Evolutionary conservation across 2,888 invertebrate species (phyloP).

Genomic region (Elmis aenea): DNA sequence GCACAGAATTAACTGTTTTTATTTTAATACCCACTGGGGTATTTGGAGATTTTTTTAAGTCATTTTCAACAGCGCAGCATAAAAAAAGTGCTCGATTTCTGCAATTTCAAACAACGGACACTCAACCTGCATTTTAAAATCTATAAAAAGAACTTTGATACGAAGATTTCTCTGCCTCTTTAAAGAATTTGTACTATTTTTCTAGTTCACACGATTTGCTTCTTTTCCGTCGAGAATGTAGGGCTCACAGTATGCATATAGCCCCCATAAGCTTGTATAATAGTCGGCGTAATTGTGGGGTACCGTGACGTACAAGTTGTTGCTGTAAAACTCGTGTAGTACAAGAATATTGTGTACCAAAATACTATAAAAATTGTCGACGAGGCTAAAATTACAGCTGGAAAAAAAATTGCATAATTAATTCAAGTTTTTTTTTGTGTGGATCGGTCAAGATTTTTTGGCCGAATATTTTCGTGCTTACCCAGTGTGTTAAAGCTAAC

Average conservation of each 20-base stretch:
- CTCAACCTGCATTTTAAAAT: too few relatives aligned
- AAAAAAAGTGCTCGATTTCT: too few relatives aligned
- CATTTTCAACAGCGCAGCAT: too few relatives aligned
- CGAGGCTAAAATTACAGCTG: slow-evolving; percentile 24
- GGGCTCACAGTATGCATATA: slow-evolving; percentile 29
- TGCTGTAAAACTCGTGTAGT: slow-evolving; percentile 25
- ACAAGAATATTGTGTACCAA: slow-evolving; percentile 29
- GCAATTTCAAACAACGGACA: too few relatives aligned
- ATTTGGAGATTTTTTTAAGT: too few relatives aligned
- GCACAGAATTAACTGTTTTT: too few relatives aligned
- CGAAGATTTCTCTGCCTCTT: too few relatives aligned
- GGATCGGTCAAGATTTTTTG: background rate
- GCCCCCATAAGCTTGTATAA: slow-evolving; percentile 33
- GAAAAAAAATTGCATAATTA: slow-evolving; percentile 6
- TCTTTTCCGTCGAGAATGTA: slow-evolving; percentile 10
- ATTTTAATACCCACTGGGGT: too few relatives aligned
- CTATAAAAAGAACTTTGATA: too few relatives aligned
- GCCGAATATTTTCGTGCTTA: slow-evolving; percentile 7
- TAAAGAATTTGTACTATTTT: too few relatives aligned
- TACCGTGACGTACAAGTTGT: slow-evolving; percentile 21
- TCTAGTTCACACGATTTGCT: slow-evolving; percentile 18
- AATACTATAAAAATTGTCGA: slow-evolving; percentile 26
- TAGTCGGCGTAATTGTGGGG: slow-evolving; percentile 22
- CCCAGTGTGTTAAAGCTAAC: slow-evolving; percentile 23
- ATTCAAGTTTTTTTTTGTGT: background rate